These are phyloP conservation scores for Neosalanx taihuensis DNA, from an alignment of 2,797 vertebrate genomes.

Conservation along the genomic window DNA sequence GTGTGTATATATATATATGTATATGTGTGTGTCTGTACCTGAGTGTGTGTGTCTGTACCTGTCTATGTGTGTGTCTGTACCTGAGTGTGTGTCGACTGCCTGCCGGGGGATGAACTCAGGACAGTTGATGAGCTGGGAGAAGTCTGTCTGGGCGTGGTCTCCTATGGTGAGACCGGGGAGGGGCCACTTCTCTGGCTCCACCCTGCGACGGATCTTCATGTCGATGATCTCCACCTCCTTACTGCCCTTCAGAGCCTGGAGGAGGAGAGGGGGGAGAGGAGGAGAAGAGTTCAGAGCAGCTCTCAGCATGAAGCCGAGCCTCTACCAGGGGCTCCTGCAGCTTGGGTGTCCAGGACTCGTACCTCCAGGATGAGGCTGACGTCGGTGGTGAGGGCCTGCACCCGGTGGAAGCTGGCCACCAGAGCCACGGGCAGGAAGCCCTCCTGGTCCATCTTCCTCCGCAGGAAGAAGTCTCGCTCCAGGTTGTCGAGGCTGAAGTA, in stretches of 20 bases:
- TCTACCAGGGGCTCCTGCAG: neutral
- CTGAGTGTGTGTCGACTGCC: constrained; percentile 78
- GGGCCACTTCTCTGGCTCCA: constrained; percentile 93
- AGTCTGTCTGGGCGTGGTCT: constrained; percentile 88
- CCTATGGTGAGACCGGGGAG: constrained; percentile 81
- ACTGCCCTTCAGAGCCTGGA: constrained; percentile 91
- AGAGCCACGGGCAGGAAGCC: constrained; percentile 92
- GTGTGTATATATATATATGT: no score
- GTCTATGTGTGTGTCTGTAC: constrained; percentile 41
- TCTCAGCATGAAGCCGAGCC: neutral
- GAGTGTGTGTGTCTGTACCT: no score
- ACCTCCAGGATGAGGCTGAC: constrained; percentile 89
- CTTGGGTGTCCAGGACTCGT: neutral
- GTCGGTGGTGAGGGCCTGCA: constrained; percentile 95
- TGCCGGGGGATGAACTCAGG: constrained; percentile 93
- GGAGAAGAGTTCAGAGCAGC: neutral
- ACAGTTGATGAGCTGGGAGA: constrained; percentile 95
- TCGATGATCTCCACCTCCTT: constrained; percentile 93
- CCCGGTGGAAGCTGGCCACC: constrained; percentile 93
- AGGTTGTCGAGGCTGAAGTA: constrained; percentile 98
- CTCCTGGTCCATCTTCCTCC: constrained; percentile 92
- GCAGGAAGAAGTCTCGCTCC: constrained; percentile 94
- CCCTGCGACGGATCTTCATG: constrained; percentile 92
- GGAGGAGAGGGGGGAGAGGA: neutral
- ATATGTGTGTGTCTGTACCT: no score